Evolutionary conservation across 2,888 invertebrate species (phyloP).

Genomic region (Eupeodes luniger): DNA sequence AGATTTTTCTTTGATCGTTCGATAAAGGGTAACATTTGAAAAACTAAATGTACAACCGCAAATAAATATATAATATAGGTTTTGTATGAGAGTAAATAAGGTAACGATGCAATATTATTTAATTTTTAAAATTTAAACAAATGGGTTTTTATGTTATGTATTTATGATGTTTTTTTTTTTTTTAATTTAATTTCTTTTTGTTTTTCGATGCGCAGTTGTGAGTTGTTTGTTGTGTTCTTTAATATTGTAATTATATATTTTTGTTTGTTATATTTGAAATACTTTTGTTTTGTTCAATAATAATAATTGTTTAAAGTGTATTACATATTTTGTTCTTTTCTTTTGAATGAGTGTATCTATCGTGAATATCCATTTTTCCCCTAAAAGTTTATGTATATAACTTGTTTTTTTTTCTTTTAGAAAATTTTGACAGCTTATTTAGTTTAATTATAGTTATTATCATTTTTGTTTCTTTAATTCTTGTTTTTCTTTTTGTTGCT

Average conservation of each 20-base stretch:
- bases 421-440: conserved; percentile 45
- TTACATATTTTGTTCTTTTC: conserved; percentile 25
- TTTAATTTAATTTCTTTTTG: conserved; percentile 34
- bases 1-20: conserved; percentile 10
- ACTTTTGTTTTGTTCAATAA: conserved; percentile 38
- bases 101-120: conserved; percentile 49
- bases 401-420: conserved; percentile 16
- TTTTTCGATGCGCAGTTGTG: conserved; percentile 74
- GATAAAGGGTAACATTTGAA: conserved; percentile 47
- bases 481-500: conserved; percentile 29
- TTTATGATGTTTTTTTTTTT: conserved; percentile 27
- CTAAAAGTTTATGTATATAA: conserved; percentile 35
- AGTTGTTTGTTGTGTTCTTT: conserved; percentile 48
- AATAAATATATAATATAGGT: conserved; percentile 57
- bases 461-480: conserved; percentile 24
- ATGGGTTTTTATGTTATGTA: conserved; percentile 35
- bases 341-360: conserved; percentile 62
- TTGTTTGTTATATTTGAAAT: conserved; percentile 18
- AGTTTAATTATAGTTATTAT: conserved; percentile 57
- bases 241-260: conserved; percentile 37
- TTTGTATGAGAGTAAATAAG: conserved; percentile 65
- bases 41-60: conserved; percentile 62
- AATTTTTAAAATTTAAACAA: conserved; percentile 17
- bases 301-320: conserved; percentile 5
- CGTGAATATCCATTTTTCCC: conserved; percentile 55